phyloP scores from a whole-genome alignment of 2,113 vertebrate genomes.

The Toxotes chatareus region DNA sequence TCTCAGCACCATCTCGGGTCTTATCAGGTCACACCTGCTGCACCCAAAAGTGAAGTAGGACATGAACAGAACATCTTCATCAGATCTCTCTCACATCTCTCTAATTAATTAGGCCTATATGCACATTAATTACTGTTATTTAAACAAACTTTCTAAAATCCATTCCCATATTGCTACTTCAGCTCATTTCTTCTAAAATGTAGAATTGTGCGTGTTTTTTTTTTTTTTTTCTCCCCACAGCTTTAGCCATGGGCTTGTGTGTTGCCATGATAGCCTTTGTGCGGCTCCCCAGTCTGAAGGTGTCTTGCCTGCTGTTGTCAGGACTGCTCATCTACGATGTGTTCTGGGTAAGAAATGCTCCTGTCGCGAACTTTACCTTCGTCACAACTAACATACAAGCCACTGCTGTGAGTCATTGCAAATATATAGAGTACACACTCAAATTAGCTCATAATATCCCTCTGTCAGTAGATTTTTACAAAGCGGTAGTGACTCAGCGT shows the following conservation, averaged over 20 bases:
- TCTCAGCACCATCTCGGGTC: not conserved
- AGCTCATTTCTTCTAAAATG: not conserved
- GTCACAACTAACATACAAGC: not conserved
- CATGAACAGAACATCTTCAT: not conserved
- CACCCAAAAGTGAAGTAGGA: not conserved
- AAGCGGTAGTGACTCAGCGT: not conserved
- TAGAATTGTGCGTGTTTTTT: not conserved
- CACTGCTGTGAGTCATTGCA: not conserved
- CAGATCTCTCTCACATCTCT: not conserved
- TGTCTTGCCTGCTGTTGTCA: slow-evolving; percentile 98
- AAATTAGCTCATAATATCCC: not conserved
- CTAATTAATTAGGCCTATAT: slow-evolving; percentile 28
- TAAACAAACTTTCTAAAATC: slow-evolving; percentile 7
- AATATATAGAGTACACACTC: not conserved
- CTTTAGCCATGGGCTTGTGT: slow-evolving; percentile 98
- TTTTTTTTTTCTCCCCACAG: slow-evolving; percentile 73
- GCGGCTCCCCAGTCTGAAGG: slow-evolving; percentile 98
- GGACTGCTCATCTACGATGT: slow-evolving; percentile 99
- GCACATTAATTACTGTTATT: slow-evolving; percentile 32
- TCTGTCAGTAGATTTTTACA: not conserved
- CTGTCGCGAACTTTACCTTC: not conserved
- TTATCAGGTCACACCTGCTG: not conserved
- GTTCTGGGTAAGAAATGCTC: slow-evolving; percentile 92
- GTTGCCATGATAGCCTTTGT: slow-evolving; percentile 99
- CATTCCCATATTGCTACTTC: not conserved